Evolutionary conservation across 2,797 vertebrate species (phyloP), one percentile per base, ranked within the genome.

Genomic region (Sarcoramphus papa): DNA sequence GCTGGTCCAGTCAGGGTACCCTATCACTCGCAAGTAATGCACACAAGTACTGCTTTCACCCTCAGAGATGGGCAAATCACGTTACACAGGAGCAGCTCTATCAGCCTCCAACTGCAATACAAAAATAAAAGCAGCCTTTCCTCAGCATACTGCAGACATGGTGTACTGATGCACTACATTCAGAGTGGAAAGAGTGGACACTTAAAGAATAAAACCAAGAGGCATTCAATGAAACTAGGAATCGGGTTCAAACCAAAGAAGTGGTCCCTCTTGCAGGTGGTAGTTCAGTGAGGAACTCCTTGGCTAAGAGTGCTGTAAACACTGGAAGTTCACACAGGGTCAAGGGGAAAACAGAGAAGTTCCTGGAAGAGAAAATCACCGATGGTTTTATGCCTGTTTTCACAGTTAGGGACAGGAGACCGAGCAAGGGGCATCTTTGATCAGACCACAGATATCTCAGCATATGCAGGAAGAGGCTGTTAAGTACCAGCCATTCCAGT

Each of bases 331-430:
- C 62, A 57, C n/a, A 28, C 5, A 41, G 6, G 14, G 40, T 25
- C 50, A 59, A 41, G 23, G 14, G 27, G 43, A 76, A 84, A 78
- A 54, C 0, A 31, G 17, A 62, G 17, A 53, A 53, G 16, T 21
- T 43, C 27, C 33, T 79, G 40, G 25, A 65, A 86, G 10, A 86
- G 19, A 47, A 54, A 79, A 31, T 3, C n/a, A 35, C 40, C 0
- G 2, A 24, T 7, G 28, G 31, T 51, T 75, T 59, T 57, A 51
- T 33, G 33, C 27, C 54, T 54, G 7, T 51, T 77, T 43, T 30
- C 14, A 31, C 2, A 3, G 15, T 37, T 24, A 70, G 5, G 31
- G 41, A 25, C 62, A 81, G 0, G 2, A 43, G 30, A 53, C 0
- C 2, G 3, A 79, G 35, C 3, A 8, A 85, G 14, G 19, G 37